phyloP scores from a whole-genome alignment of 2,113 vertebrate genomes.

The Melanostigma gelatinosum region DNA sequence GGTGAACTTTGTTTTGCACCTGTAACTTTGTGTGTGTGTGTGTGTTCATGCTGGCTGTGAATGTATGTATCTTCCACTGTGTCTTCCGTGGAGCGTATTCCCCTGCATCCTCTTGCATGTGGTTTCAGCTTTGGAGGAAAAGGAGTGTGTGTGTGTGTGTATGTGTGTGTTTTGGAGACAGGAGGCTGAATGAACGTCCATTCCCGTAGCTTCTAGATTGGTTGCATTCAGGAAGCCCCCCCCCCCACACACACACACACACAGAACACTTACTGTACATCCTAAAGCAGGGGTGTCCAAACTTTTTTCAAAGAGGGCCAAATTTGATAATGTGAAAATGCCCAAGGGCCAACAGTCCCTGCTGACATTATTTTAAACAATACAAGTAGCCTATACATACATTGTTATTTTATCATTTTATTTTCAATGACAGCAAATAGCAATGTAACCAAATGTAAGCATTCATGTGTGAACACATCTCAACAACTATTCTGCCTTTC shows the following conservation, averaged over 20 bases:
- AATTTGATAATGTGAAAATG: too few species aligned
- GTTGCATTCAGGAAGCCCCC: slow-evolving; percentile 71
- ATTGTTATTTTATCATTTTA: too few species aligned
- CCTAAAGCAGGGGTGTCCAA: too few species aligned
- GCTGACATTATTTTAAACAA: too few species aligned
- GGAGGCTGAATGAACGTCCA: slow-evolving; percentile 45
- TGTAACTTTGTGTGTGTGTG: neutral
- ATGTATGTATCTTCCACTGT: neutral
- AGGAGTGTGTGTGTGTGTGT: slow-evolving; percentile 17
- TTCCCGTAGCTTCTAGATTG: slow-evolving; percentile 64
- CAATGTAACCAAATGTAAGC: too few species aligned
- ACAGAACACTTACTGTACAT: slow-evolving; percentile 74
- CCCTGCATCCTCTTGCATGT: slow-evolving; percentile 52
- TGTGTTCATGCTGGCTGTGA: neutral
- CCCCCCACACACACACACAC: slow-evolving; percentile 45
- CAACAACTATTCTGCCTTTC: too few species aligned
- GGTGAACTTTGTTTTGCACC: slow-evolving; percentile 29
- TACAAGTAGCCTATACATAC: too few species aligned
- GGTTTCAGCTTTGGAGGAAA: slow-evolving; percentile 63
- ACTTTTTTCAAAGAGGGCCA: too few species aligned
- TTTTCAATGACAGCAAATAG: too few species aligned
- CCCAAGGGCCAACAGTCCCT: too few species aligned
- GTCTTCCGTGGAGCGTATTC: slow-evolving; percentile 25
- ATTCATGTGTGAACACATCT: too few species aligned
- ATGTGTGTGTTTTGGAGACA: slow-evolving; percentile 30